phyloP scores from a whole-genome alignment of 1,140 invertebrate genomes.

The Helicoverpa zea region DNA sequence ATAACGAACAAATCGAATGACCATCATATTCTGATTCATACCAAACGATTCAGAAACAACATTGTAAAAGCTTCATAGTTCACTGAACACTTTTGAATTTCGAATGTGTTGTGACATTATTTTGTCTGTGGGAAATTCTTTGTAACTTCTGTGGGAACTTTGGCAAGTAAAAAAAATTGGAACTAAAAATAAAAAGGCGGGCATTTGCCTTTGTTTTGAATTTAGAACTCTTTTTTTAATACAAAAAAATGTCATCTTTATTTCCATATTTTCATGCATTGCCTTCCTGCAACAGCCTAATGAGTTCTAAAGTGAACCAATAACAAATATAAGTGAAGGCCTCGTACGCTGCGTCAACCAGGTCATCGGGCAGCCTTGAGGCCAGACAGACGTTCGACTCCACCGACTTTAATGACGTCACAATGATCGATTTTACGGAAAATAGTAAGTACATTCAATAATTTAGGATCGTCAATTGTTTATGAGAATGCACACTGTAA shows the following conservation, averaged over 20 bases:
- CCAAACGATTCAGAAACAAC: neutral
- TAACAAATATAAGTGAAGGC: conserved; percentile 33
- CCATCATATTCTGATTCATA: conserved; percentile 25
- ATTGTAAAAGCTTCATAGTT: neutral
- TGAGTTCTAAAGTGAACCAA: conserved; percentile 4
- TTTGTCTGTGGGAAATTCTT: too few species aligned
- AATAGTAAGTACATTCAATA: neutral
- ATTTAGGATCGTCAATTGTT: neutral
- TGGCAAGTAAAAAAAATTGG: too few species aligned
- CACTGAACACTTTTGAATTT: too few species aligned
- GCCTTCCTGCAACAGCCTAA: neutral
- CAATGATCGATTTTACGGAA: conserved; percentile 28
- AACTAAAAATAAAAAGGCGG: too few species aligned
- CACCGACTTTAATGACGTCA: conserved; percentile 42
- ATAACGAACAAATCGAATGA: conserved; percentile 38
- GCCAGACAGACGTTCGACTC: conserved; percentile 39
- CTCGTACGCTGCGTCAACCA: neutral
- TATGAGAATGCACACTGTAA: neutral
- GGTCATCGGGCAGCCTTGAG: conserved; percentile 43
- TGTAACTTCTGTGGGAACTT: too few species aligned
- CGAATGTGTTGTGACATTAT: too few species aligned
- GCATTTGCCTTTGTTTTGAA: too few species aligned
- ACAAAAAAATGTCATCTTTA: neutral
- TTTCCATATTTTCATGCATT: neutral
- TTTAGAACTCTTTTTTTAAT: too few species aligned